These are phyloP conservation scores for Semnornis frantzii DNA, from an alignment of 2,113 vertebrate genomes.

Conservation along the genomic window DNA sequence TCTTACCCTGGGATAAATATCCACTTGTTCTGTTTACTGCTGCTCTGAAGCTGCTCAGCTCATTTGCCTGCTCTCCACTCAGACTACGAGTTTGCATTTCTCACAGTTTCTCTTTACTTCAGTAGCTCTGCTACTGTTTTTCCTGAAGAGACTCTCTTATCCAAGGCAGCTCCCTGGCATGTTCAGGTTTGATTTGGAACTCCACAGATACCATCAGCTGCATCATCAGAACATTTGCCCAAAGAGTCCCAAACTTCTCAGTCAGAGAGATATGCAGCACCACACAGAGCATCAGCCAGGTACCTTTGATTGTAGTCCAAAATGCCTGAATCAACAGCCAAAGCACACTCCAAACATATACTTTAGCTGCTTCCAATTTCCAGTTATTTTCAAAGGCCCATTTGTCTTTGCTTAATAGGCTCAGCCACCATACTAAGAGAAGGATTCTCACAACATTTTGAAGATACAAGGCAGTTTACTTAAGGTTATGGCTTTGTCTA, in stretches of 20 bases:
- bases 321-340: not conserved
- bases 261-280: not conserved
- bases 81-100: not conserved
- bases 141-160: not conserved
- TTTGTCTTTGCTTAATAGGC: not conserved
- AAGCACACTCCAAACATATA: not conserved
- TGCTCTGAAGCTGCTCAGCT: not conserved
- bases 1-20: not conserved
- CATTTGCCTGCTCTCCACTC: not conserved
- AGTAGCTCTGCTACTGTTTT: not conserved
- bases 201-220: not conserved
- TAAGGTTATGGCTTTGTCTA: not conserved
- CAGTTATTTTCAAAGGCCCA: not conserved
- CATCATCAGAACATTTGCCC: not conserved
- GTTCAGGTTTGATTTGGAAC: conserved; percentile 10
- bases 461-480: not conserved
- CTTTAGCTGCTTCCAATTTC: not conserved
- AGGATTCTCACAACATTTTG: not conserved
- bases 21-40: not conserved
- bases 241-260: not conserved
- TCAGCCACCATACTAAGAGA: not conserved
- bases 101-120: not conserved
- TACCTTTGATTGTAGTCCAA: conserved; percentile 3
- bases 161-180: not conserved
- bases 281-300: not conserved